Evolutionary conservation across 2,888 invertebrate species (phyloP).

Genomic region (Thysanoteuthis rhombus): DNA sequence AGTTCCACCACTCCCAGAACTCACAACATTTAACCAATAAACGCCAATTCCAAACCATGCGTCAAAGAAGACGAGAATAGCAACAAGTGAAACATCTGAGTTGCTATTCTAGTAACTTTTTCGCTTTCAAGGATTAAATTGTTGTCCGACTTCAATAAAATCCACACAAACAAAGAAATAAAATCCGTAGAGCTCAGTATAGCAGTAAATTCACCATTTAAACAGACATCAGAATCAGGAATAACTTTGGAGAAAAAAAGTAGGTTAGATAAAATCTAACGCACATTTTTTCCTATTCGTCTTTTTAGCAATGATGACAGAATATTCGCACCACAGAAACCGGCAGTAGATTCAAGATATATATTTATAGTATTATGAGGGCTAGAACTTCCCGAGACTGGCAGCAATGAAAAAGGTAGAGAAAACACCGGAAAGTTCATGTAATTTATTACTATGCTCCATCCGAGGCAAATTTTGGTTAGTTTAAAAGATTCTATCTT

Average conservation of each 20-base stretch:
- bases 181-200: neutral
- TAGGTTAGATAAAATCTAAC: neutral
- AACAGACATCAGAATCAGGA: neutral
- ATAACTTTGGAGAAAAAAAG: neutral
- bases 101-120: neutral
- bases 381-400: neutral
- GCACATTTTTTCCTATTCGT: neutral
- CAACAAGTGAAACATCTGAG: neutral
- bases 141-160: neutral
- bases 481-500: no score
- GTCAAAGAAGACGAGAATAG: neutral
- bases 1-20: neutral
- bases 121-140: neutral
- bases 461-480: no score
- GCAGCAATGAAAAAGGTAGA: neutral
- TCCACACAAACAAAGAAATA: neutral
- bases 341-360: neutral
- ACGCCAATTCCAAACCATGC: neutral
- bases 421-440: neutral
- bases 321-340: neutral
- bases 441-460: no score
- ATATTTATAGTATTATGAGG: no score
- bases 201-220: neutral
- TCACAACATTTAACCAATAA: neutral
- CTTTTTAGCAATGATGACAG: neutral